phyloP scores from a whole-genome alignment of 2,797 vertebrate species.

The Hippopotamyrus pictus region DNA sequence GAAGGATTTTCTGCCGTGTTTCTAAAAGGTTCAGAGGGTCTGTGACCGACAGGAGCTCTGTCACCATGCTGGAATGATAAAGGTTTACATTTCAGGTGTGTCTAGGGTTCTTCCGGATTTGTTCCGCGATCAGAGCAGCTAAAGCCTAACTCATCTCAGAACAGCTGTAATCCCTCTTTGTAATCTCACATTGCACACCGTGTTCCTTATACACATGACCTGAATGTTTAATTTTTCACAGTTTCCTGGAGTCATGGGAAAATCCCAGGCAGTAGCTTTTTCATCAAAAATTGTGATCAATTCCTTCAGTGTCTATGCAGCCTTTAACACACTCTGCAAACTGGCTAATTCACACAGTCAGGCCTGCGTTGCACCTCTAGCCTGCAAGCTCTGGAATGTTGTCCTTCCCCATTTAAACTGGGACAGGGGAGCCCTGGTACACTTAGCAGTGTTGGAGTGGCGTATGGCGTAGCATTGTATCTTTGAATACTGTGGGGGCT shows the following conservation, averaged over 20 bases:
- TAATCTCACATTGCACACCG: background rate
- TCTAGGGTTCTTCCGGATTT: background rate
- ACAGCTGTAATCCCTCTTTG: background rate
- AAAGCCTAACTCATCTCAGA: background rate
- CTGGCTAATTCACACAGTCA: background rate
- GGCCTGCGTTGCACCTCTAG: background rate
- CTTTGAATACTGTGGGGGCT: background rate
- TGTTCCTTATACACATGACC: background rate
- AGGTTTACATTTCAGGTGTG: background rate
- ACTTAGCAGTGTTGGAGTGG: background rate
- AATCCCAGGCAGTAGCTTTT: background rate
- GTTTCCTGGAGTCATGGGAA: background rate
- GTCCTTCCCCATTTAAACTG: background rate
- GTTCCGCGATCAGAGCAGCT: background rate
- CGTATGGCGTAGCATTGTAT: background rate
- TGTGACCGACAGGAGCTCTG: background rate
- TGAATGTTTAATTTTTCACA: background rate
- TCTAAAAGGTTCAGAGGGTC: background rate
- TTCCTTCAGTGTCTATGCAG: background rate
- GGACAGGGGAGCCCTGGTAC: background rate
- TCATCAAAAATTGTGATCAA: background rate
- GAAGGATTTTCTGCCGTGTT: background rate
- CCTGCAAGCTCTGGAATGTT: background rate
- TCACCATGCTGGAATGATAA: background rate
- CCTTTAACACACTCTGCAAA: background rate